Evolutionary conservation across 2,888 invertebrate genomes (phyloP).

Genomic region (Tinea pellionella): DNA sequence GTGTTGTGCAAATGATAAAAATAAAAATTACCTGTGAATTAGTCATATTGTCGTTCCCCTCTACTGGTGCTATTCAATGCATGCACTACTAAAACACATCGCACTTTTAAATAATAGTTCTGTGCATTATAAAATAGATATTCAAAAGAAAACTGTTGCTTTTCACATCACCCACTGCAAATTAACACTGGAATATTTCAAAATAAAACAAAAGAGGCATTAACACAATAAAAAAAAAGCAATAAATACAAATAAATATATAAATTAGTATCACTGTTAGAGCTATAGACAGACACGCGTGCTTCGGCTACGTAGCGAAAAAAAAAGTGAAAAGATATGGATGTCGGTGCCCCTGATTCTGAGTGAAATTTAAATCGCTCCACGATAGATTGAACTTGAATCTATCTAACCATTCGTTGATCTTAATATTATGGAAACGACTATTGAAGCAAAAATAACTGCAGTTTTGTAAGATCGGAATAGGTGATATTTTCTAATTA

Average conservation of each 20-base stretch:
- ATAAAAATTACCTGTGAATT: conserved; percentile 70
- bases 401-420: neutral
- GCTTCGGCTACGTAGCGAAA: conserved; percentile 37
- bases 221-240: conserved; percentile 33
- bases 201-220: conserved; percentile 53
- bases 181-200: conserved; percentile 60
- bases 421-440: too few species aligned
- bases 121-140: conserved; percentile 61
- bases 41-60: conserved; percentile 60
- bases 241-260: conserved; percentile 19
- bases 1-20: conserved; percentile 31
- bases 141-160: conserved; percentile 32
- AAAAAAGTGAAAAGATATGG: conserved; percentile 62
- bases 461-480: too few species aligned
- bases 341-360: conserved; percentile 38
- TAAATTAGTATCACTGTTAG: conserved; percentile 13
- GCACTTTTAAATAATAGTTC: conserved; percentile 47
- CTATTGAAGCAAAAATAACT: too few species aligned
- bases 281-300: conserved; percentile 45
- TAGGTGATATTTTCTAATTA: too few species aligned
- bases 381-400: neutral
- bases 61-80: conserved; percentile 52
- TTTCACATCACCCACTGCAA: conserved; percentile 49
- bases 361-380: conserved; percentile 48
- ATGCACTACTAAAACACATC: conserved; percentile 58